Evolutionary conservation across 2,113 vertebrate genomes (phyloP).

Genomic region (Hydrochoerus hydrochaeris): DNA sequence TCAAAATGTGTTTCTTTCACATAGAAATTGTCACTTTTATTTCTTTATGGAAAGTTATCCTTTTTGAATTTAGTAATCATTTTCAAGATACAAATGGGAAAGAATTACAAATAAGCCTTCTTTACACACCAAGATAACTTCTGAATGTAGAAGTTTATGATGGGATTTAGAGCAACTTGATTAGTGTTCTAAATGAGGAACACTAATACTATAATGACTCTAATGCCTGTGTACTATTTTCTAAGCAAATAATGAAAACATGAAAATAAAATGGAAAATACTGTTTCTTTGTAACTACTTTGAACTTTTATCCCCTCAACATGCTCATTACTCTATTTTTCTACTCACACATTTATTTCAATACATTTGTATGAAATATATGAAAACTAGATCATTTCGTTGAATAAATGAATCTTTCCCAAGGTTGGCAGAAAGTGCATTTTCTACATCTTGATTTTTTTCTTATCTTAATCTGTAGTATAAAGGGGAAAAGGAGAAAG

Average conservation of each 20-base stretch:
- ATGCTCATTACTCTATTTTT: slow-evolving; percentile 16
- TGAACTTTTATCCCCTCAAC: background rate
- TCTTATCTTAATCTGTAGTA: slow-evolving; percentile 13
- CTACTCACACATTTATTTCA: background rate
- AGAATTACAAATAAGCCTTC: slow-evolving; percentile 1
- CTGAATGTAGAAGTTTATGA: background rate
- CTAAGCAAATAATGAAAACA: slow-evolving; percentile 45
- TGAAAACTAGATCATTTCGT: background rate
- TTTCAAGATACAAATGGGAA: slow-evolving; percentile 3
- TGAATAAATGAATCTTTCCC: slow-evolving; percentile 3
- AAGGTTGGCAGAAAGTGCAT: background rate
- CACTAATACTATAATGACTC: background rate
- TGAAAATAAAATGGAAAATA: slow-evolving; percentile 21
- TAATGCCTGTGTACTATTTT: background rate
- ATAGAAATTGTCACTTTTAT: background rate
- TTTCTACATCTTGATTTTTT: slow-evolving; percentile 10
- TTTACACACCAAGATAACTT: background rate
- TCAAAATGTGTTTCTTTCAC: background rate
- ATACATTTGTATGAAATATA: background rate
- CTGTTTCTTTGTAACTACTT: slow-evolving; percentile 6
- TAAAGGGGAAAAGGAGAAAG: background rate
- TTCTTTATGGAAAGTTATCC: slow-evolving; percentile 41
- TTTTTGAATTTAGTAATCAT: slow-evolving; percentile 27
- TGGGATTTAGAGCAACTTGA: background rate
- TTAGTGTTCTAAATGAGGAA: background rate